phyloP scores from a whole-genome alignment of 2,888 invertebrate genomes.

The Dusona sp. region DNA sequence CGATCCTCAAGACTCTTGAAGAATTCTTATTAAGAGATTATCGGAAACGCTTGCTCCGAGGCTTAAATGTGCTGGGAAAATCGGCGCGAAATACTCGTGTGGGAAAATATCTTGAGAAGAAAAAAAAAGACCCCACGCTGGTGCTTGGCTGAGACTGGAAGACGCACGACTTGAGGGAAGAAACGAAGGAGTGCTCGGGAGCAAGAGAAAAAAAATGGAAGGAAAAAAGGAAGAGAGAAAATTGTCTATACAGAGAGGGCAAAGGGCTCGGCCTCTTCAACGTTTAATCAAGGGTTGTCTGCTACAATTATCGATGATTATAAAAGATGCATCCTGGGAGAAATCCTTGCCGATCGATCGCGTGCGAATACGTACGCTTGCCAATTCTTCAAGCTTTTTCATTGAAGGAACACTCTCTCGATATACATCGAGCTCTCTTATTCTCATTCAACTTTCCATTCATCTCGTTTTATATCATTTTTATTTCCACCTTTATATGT shows the following conservation, averaged over 20 bases:
- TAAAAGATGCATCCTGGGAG: conserved; percentile 72
- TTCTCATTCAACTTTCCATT: not conserved
- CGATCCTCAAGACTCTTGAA: conserved; percentile 26
- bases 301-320: conserved; percentile 73
- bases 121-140: conserved; percentile 9
- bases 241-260: conserved; percentile 35
- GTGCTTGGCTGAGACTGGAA: conserved; percentile 14
- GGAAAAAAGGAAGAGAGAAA: conserved; percentile 52
- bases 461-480: not conserved
- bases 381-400: not conserved
- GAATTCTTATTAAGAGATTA: conserved; percentile 44
- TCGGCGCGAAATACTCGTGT: conserved; percentile 8
- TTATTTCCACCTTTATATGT: not conserved
- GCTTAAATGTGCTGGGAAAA: conserved; percentile 33
- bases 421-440: not conserved
- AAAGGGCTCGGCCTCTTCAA: conserved; percentile 63
- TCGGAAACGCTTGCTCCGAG: not conserved
- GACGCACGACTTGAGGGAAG: conserved; percentile 40
- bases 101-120: conserved; percentile 6
- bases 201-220: conserved; percentile 42
- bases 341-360: conserved; percentile 50
- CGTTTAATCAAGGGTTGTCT: conserved; percentile 72
- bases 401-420: not conserved
- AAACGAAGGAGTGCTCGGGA: conserved; percentile 67
- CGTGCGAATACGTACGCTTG: not conserved